A percentile compares a stretch with the other conserved stretches of the same genome.
These are phyloP conservation scores for Cirrhinus mrigala DNA, from an alignment of 2,797 vertebrate genomes.

Conservation along the genomic window DNA sequence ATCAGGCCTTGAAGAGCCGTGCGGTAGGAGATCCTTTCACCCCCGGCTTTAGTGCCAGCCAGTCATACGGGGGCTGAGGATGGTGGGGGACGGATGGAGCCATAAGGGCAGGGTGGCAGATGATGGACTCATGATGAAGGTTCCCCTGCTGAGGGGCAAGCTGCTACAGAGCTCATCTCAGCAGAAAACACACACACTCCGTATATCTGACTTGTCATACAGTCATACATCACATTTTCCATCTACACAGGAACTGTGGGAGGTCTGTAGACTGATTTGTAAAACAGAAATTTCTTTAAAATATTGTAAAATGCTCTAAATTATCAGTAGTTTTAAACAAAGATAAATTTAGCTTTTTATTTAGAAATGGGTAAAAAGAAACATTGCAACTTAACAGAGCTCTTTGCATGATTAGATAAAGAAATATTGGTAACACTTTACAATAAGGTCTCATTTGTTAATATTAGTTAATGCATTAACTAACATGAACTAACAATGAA, in stretches of 20 bases:
- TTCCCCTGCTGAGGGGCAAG: slow-evolving; percentile 40
- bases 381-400: background rate
- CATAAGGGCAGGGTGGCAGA: slow-evolving; percentile 28
- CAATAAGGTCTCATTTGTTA: no score
- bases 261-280: background rate
- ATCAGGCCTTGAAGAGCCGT: slow-evolving; percentile 1
- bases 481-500: no score
- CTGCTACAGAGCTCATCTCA: slow-evolving; percentile 38
- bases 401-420: background rate
- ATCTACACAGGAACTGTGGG: background rate
- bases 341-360: background rate
- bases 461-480: no score
- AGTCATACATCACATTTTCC: slow-evolving; percentile 6
- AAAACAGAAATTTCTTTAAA: background rate
- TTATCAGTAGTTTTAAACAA: background rate
- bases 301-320: background rate
- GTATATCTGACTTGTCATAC: slow-evolving; percentile 12
- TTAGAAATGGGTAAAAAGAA: background rate
- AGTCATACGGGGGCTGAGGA: background rate
- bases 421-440: no score
- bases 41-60: background rate
- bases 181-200: slow-evolving; percentile 22
- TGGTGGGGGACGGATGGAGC: slow-evolving; percentile 6
- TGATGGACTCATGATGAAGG: slow-evolving; percentile 35
- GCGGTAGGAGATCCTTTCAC: background rate